A percentile compares a stretch with the other conserved stretches of the same genome.
Evolutionary conservation across 2,797 vertebrate genomes (phyloP).

Genomic region (Rachycentron canadum): DNA sequence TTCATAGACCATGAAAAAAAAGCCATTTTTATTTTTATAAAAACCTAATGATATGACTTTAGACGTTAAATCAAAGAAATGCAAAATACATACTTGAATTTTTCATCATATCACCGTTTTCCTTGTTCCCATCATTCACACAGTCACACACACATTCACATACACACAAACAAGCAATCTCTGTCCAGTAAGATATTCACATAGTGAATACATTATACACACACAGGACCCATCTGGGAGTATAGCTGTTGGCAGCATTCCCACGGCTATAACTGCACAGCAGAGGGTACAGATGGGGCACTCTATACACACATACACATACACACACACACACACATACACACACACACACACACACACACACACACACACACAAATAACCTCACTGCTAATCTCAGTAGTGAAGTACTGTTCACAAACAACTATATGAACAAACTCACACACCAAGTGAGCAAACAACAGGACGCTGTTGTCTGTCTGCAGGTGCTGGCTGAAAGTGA

Average conservation of each 20-base stretch:
- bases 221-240: slow-evolving; percentile 70
- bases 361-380: slow-evolving; percentile 20
- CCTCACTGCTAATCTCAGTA: slow-evolving; percentile 30
- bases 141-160: slow-evolving; percentile 1
- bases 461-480: slow-evolving; percentile 38
- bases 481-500: slow-evolving; percentile 30
- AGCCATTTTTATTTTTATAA: background rate
- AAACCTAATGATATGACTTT: background rate
- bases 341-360: slow-evolving; percentile 38
- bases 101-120: background rate
- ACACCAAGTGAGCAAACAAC: slow-evolving; percentile 40
- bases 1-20: background rate
- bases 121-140: background rate
- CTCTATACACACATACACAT: slow-evolving; percentile 30
- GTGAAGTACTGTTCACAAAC: slow-evolving; percentile 47
- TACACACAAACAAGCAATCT: slow-evolving; percentile 12
- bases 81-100: slow-evolving; percentile 2
- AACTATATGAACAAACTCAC: slow-evolving; percentile 44
- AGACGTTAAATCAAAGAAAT: slow-evolving; percentile 22
- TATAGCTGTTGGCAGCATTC: slow-evolving; percentile 69
- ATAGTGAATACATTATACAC: slow-evolving; percentile 59
- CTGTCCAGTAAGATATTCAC: slow-evolving; percentile 59
- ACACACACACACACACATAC: slow-evolving; percentile 31
- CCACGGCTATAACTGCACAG: slow-evolving; percentile 66
- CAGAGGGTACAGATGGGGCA: slow-evolving; percentile 72